Percentiles rank a stretch among this genome's conserved stretches.
phyloP scores from a whole-genome alignment of 2,113 vertebrate species.

The Apistogramma diplotaenia region DNA sequence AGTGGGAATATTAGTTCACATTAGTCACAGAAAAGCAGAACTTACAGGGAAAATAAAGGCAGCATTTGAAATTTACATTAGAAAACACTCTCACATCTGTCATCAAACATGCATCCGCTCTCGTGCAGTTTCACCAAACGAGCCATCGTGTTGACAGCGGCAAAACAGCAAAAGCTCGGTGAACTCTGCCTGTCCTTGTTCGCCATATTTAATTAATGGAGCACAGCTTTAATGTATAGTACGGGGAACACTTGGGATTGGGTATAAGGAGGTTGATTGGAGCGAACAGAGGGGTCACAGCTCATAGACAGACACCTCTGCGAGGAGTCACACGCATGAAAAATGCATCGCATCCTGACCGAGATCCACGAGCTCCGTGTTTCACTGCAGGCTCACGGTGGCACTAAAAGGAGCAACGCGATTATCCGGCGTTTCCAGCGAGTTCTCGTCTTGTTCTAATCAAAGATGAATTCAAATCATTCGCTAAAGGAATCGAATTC shows the following conservation, averaged over 20 bases:
- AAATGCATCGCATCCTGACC: constrained; percentile 50
- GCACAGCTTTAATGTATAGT: constrained; percentile 42
- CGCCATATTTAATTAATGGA: constrained; percentile 68
- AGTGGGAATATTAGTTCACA: background rate
- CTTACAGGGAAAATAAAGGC: background rate
- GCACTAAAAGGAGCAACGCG: background rate
- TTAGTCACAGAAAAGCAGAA: background rate
- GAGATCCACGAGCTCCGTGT: background rate
- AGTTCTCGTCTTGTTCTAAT: background rate
- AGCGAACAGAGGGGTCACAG: constrained; percentile 41
- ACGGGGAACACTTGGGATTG: constrained; percentile 25
- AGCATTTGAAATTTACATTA: background rate
- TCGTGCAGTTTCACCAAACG: background rate
- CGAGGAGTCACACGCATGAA: constrained; percentile 50
- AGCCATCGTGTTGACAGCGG: background rate
- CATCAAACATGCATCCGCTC: background rate
- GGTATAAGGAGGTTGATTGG: constrained; percentile 9
- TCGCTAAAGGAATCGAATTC: background rate
- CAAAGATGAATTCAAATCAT: background rate
- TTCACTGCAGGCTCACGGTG: background rate
- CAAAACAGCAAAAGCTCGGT: constrained; percentile 14
- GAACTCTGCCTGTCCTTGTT: constrained; percentile 65
- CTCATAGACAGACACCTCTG: constrained; percentile 8
- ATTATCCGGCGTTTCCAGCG: background rate
- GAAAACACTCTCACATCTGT: background rate